Percentiles rank a stretch among this genome's conserved stretches.
Conservation (phyloP, 2,888 invertebrate genomes). For the Drosophila fungiperda region DNA sequence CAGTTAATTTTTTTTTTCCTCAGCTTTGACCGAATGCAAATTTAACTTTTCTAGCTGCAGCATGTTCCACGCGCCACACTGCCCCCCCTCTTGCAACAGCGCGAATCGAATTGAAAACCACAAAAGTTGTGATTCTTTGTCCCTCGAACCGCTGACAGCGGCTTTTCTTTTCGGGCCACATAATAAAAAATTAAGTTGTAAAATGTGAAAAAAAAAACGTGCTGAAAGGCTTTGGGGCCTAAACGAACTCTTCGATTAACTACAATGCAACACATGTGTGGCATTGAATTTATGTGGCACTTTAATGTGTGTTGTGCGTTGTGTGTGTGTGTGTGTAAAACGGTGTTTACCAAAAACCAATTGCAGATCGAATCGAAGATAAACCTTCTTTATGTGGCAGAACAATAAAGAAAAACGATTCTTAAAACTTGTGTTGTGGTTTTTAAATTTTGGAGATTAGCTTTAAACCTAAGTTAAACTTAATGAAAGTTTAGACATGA, state of each 20-base stretch:
- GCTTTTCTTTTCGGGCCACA: constrained; percentile 35
- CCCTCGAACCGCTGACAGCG: constrained; percentile 32
- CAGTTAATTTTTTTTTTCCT: constrained; percentile 74
- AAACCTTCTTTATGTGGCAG: constrained; percentile 23
- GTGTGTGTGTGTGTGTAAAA: constrained; percentile 2
- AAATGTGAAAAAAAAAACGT: constrained; percentile 71
- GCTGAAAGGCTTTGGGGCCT: constrained; percentile 62
- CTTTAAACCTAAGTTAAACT: background rate
- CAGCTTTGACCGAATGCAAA: constrained; percentile 72
- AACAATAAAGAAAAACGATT: constrained; percentile 17
- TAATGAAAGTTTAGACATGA: constrained; percentile 5
- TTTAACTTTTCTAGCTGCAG: constrained; percentile 53
- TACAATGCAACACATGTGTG: constrained; percentile 26
- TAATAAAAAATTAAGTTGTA: constrained; percentile 75
- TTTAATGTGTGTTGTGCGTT: constrained; percentile 37
- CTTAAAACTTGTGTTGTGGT: constrained; percentile 19
- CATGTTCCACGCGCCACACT: background rate
- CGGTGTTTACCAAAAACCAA: constrained; percentile 1
- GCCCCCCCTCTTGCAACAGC: constrained; percentile 15
- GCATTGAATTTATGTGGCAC: constrained; percentile 48
- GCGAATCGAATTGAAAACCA: constrained; percentile 52
- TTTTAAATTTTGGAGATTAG: constrained; percentile 1
- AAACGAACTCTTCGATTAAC: constrained; percentile 48
- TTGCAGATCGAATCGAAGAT: constrained; percentile 27
- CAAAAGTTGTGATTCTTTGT: constrained; percentile 70